Percentiles rank a stretch among this genome's conserved stretches.
These are phyloP conservation scores for Cryptocephalus primarius DNA, from an alignment of 2,888 invertebrate species.

Conservation along the genomic window DNA sequence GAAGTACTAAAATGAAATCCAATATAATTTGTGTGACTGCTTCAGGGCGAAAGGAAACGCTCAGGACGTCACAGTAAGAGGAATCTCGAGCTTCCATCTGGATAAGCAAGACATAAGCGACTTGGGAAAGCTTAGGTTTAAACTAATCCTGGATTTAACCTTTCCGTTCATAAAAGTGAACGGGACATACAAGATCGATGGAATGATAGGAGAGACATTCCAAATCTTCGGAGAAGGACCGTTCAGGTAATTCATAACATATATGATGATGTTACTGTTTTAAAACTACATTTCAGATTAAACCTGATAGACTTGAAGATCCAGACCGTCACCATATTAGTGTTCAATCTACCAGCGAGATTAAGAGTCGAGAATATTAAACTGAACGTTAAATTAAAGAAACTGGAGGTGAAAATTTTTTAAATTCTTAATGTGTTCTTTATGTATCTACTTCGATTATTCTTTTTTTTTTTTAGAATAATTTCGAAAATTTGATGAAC, in stretches of 20 bases:
- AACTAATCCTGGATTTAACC: conserved; percentile 31
- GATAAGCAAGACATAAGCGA: conserved; percentile 30
- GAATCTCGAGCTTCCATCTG: conserved; percentile 33
- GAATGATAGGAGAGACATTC: conserved; percentile 30
- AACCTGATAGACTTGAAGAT: conserved; percentile 29
- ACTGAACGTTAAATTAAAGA: conserved; percentile 27
- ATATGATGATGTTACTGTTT: neutral
- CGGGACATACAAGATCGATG: conserved; percentile 32
- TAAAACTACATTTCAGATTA: conserved; percentile 21
- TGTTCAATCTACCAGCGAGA: conserved; percentile 21
- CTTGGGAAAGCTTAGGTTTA: conserved; percentile 24
- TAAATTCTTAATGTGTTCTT: neutral
- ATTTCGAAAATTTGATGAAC: conserved; percentile 34
- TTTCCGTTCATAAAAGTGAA: conserved; percentile 32
- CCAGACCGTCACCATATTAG: conserved; percentile 26
- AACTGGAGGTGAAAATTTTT: conserved; percentile 24
- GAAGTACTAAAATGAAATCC: no score
- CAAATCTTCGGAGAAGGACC: conserved; percentile 32
- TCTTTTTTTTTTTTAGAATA: conserved; percentile 25
- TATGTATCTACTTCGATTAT: neutral
- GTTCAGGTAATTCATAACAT: conserved; percentile 27
- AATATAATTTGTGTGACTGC: no score
- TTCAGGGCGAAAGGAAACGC: conserved; percentile 30
- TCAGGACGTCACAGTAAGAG: conserved; percentile 29
- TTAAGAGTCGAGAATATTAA: conserved; percentile 23